A percentile compares a stretch with the other conserved stretches of the same genome.
phyloP scores from a whole-genome alignment of 2,113 vertebrate genomes.

The Dipodomys spectabilis region DNA sequence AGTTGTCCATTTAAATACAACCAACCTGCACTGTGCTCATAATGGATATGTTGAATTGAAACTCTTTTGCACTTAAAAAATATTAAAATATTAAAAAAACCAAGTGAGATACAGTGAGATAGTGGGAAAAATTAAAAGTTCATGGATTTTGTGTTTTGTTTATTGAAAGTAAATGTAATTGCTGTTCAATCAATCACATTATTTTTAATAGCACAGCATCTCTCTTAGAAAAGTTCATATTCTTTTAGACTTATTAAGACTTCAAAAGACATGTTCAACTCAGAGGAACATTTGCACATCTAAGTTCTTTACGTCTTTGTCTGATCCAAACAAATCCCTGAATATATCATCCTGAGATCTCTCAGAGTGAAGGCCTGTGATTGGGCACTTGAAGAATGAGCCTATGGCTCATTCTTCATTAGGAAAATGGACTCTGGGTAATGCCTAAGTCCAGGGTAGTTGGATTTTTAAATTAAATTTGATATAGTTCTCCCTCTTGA shows the following conservation, averaged over 20 bases:
- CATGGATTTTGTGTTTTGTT: conserved; percentile 1
- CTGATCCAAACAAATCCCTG: not conserved
- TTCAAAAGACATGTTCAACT: conserved; percentile 11
- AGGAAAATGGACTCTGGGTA: not conserved
- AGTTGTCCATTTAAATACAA: conserved; percentile 47
- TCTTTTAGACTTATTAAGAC: conserved; percentile 19
- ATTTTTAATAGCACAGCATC: conserved; percentile 12
- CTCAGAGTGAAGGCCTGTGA: not conserved
- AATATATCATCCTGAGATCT: not conserved
- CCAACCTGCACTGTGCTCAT: no score
- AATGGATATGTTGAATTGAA: no score
- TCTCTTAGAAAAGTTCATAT: not conserved
- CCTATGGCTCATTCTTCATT: not conserved
- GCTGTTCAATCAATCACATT: not conserved
- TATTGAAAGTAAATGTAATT: conserved; percentile 41
- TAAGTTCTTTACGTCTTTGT: not conserved
- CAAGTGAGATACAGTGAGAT: conserved; percentile 35
- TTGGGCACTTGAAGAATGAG: not conserved
- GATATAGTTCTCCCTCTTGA: not conserved
- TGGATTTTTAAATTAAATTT: conserved; percentile 11
- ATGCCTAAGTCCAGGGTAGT: not conserved
- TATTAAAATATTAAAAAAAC: not conserved
- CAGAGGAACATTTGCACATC: conserved; percentile 8
- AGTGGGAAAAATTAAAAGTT: not conserved
- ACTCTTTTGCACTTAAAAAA: no score